A percentile compares a stretch with the other conserved stretches of the same genome.
phyloP scores from a whole-genome alignment of 2,113 vertebrate genomes.

The Pterocles burchelli region DNA sequence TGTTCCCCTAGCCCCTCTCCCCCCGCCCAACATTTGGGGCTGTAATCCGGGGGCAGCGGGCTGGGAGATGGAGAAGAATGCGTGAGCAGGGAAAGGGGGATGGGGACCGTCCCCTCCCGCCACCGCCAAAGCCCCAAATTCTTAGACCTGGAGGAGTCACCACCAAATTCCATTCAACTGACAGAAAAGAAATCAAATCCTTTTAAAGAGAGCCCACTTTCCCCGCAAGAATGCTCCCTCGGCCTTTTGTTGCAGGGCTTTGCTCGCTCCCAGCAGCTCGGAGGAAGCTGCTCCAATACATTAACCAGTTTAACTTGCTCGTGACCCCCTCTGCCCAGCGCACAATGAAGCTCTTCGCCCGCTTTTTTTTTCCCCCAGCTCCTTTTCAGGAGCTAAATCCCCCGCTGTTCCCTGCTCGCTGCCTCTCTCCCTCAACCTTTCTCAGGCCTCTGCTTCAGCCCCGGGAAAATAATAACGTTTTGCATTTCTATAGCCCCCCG shows the following conservation, averaged over 20 bases:
- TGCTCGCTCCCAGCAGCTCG: constrained; percentile 53
- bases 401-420: constrained; percentile 52
- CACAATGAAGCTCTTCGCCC: constrained; percentile 53
- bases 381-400: constrained; percentile 62
- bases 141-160: constrained; percentile 77
- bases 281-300: constrained; percentile 70
- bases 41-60: constrained; percentile 1
- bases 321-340: constrained; percentile 59
- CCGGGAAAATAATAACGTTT: constrained; percentile 42
- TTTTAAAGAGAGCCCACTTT: constrained; percentile 71
- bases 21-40: background rate
- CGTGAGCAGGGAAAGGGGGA: background rate
- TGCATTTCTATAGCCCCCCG: constrained; percentile 55
- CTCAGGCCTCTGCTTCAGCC: constrained; percentile 61
- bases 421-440: constrained; percentile 59
- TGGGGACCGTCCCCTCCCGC: background rate
- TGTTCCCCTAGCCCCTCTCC: constrained; percentile 2
- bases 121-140: constrained; percentile 35
- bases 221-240: constrained; percentile 67
- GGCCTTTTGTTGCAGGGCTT: constrained; percentile 65
- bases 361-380: constrained; percentile 28
- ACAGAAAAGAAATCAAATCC: constrained; percentile 78
- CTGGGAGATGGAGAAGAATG: constrained; percentile 50
- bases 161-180: constrained; percentile 80
- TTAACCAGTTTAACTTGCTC: constrained; percentile 76